A percentile compares a stretch with the other conserved stretches of the same genome.
These are phyloP conservation scores for Laticauda colubrina DNA, from an alignment of 2,113 vertebrate species.

Conservation along the genomic window DNA sequence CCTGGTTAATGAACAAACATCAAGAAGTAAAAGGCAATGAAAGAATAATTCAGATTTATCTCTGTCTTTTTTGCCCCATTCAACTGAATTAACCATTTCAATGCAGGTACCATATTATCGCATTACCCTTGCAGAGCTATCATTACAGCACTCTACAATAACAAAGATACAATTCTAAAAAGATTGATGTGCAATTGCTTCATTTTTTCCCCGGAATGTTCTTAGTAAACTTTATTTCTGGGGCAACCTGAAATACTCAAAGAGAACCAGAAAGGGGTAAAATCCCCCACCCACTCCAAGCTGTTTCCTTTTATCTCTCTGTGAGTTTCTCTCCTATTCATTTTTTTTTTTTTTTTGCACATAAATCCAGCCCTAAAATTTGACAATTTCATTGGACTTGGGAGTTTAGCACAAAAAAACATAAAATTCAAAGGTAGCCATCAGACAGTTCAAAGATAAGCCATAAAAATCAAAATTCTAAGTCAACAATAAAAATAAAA, in stretches of 20 bases:
- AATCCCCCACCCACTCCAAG: background rate
- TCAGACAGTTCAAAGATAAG: background rate
- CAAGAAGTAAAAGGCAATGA: background rate
- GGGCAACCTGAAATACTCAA: background rate
- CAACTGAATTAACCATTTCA: slow-evolving; percentile 41
- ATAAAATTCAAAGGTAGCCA: slow-evolving; percentile 25
- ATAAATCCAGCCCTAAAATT: background rate
- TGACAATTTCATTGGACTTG: background rate
- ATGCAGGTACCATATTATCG: slow-evolving; percentile 6
- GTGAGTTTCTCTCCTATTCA: background rate
- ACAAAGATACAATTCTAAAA: background rate
- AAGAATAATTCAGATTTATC: background rate
- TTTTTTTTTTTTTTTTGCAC: background rate
- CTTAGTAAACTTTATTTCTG: background rate
- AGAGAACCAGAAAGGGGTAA: background rate
- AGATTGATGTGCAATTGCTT: background rate
- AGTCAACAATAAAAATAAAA: slow-evolving; percentile 14
- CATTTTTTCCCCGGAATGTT: background rate
- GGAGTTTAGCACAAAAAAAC: background rate
- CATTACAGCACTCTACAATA: background rate
- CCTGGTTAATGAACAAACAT: background rate
- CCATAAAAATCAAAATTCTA: slow-evolving; percentile 31
- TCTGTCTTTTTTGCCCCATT: slow-evolving; percentile 28
- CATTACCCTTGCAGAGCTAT: slow-evolving; percentile 37
- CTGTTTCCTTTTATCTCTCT: background rate